Conservation (phyloP, 2,888 invertebrate species). For the Ecliptopera silaceata region DNA sequence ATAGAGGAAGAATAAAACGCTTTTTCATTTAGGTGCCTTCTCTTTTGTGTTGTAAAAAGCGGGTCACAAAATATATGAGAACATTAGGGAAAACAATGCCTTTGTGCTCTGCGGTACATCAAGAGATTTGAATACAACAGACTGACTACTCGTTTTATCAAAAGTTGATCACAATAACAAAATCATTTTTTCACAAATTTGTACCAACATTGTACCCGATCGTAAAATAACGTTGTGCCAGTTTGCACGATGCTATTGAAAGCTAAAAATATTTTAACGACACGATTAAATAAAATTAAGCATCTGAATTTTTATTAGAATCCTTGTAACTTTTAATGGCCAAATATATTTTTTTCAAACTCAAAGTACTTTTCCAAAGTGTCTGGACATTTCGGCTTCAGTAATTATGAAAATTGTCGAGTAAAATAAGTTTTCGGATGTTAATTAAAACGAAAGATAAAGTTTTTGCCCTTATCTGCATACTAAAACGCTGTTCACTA, state of each 20-base stretch:
- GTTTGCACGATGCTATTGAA: neutral
- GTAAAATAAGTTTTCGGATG: slow-evolving; percentile 44
- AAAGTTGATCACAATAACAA: slow-evolving; percentile 24
- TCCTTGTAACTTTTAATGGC: slow-evolving; percentile 19
- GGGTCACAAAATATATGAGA: slow-evolving; percentile 64
- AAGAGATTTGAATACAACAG: slow-evolving; percentile 54
- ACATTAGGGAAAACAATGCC: slow-evolving; percentile 69
- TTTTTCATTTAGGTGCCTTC: slow-evolving; percentile 63
- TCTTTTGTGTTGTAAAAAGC: slow-evolving; percentile 66
- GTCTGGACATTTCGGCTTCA: slow-evolving; percentile 17
- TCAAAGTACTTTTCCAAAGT: slow-evolving; percentile 12
- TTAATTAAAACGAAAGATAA: slow-evolving; percentile 45
- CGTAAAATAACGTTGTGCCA: neutral
- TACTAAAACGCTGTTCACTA: slow-evolving; percentile 35
- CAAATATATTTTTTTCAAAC: slow-evolving; percentile 22
- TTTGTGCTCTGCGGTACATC: slow-evolving; percentile 56
- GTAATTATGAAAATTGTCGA: slow-evolving; percentile 36
- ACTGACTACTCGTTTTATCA: slow-evolving; percentile 50
- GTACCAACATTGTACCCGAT: neutral
- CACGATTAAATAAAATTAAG: neutral
- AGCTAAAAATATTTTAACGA: slow-evolving; percentile 1
- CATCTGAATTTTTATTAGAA: neutral
- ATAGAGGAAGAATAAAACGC: slow-evolving; percentile 62
- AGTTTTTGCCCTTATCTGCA: slow-evolving; percentile 42
- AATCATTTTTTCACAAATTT: slow-evolving; percentile 11